Conservation (phyloP, 2,113 vertebrate genomes). For the Pica pica region DNA sequence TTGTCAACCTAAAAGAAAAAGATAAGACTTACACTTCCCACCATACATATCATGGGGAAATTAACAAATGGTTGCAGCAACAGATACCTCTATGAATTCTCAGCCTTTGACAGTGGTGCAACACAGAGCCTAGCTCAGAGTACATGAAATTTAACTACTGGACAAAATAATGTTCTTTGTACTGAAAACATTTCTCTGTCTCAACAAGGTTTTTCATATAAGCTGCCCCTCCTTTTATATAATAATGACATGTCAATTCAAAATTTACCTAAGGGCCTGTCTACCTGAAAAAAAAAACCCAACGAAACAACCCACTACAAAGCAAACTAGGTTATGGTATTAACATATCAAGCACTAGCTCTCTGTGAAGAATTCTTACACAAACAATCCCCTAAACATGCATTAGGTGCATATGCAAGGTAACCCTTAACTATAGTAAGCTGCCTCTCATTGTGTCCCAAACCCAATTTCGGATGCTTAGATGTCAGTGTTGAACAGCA, state of each 20-base stretch:
- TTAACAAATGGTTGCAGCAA: conserved; percentile 18
- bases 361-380: background rate
- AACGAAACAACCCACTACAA: background rate
- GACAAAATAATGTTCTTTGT: background rate
- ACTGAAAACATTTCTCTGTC: background rate
- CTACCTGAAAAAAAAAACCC: background rate
- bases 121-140: background rate
- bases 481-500: background rate
- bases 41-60: conserved; percentile 44
- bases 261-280: background rate
- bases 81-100: background rate
- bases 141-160: background rate
- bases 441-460: background rate
- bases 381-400: background rate
- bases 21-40: conserved; percentile 56
- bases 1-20: conserved; percentile 85
- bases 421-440: background rate
- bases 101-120: background rate
- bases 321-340: background rate
- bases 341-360: background rate
- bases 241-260: background rate
- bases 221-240: background rate
- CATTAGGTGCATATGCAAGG: background rate
- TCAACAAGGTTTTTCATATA: background rate
- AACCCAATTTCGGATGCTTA: background rate